Base-by-base conservation (phyloP, 2,113 vertebrate species). In the Cyanocitta stelleri region DNA sequence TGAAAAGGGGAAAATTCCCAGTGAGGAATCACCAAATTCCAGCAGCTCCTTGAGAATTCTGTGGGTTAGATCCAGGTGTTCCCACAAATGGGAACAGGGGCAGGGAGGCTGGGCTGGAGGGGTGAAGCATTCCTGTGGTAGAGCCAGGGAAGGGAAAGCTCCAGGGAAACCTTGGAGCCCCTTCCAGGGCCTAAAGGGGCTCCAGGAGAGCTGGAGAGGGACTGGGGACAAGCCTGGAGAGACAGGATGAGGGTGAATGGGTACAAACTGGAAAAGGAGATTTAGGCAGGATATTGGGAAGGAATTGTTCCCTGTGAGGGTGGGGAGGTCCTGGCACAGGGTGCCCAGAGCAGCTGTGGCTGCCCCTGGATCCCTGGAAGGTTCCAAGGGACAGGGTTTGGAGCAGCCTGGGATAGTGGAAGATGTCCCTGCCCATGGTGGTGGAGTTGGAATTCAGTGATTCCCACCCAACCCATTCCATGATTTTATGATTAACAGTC, bases 341-440 rank as follows among this genome's bases (percentile, higher is more conserved):
- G 3, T 41, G 12, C 21, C 69, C 37, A 41, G 69, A 39, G 69
- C 2, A 33, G 69, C 37, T 18, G 29, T 5, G 37, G 68, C 29
- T 72, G 49, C 37, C 37, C 37, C 51, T 49, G 44, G 24, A 43
- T 33, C 51, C 69, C 51, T 43, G 69, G 51, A 0, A 41, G 20
- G 43, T 30, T 12, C 66, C 55, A 17, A 37, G 29, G 33, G 17
- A n/a, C 0, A 2, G 24, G 46, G 13, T 10, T 30, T 43, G 80
- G 37, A 59, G 5, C 18, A 14, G 0, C 19, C 30, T 16, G 32
- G 67, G 37, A n/a, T 2, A 7, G 6, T 1, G 16, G 35, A 5
- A 49, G 6, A 1, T 29, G 44, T n/a, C 30, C 35, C 44, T 30
- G 26, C 19, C 61, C 2, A 0, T 2, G 37, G 18, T 7, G 5